A percentile compares a stretch with the other conserved stretches of the same genome.
phyloP scores from a whole-genome alignment of 2,888 invertebrate genomes.

The Drosophila atroscutellata region DNA sequence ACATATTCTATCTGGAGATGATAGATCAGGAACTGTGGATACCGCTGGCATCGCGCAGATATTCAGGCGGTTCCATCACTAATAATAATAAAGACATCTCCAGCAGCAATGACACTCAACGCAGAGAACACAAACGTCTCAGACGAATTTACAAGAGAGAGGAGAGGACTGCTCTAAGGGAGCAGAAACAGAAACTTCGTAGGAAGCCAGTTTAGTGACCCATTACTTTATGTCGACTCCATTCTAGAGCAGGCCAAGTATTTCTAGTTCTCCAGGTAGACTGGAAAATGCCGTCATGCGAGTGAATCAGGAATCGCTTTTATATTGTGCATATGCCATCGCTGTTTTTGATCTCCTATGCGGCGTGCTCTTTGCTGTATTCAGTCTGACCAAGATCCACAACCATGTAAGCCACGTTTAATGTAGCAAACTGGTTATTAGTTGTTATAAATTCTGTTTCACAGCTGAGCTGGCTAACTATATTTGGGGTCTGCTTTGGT shows the following conservation, averaged over 20 bases:
- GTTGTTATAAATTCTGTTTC: background rate
- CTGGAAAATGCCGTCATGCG: constrained; percentile 22
- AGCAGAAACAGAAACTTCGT: constrained; percentile 27
- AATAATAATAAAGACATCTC: background rate
- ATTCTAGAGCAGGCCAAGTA: constrained; percentile 33
- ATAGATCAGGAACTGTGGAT: constrained; percentile 32
- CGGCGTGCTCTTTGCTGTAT: constrained; percentile 47
- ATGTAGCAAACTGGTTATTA: background rate
- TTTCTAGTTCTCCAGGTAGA: constrained; percentile 1
- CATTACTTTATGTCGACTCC: background rate
- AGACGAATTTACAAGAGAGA: constrained; percentile 23
- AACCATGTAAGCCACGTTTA: constrained; percentile 46
- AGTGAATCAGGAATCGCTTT: constrained; percentile 18
- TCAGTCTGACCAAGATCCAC: constrained; percentile 41
- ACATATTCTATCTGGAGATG: constrained; percentile 61
- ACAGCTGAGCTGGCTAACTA: constrained; percentile 66
- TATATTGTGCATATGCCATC: constrained; percentile 57
- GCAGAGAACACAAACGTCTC: constrained; percentile 37
- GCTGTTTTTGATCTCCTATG: constrained; percentile 62
- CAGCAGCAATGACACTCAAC: constrained; percentile 3
- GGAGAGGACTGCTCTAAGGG: constrained; percentile 28
- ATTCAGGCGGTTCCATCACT: constrained; percentile 13
- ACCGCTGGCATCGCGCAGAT: constrained; percentile 18
- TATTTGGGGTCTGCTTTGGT: constrained; percentile 55
- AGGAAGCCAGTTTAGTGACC: constrained; percentile 23